These are phyloP conservation scores for Panthera leo DNA, from an alignment of 2,113 vertebrate genomes.

Conservation along the genomic window DNA sequence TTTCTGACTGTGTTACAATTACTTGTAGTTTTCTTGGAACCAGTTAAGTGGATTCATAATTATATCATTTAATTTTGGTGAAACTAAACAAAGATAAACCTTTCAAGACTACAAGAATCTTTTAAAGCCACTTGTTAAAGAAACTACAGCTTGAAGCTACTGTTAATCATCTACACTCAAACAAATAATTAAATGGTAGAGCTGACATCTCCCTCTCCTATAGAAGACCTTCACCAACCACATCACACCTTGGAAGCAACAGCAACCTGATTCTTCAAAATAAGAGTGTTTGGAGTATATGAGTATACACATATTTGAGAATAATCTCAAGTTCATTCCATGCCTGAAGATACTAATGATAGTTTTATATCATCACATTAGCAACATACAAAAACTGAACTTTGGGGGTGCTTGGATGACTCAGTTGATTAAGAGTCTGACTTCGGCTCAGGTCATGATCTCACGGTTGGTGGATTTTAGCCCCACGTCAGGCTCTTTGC, in stretches of 20 bases:
- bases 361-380: neutral
- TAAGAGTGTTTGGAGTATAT: neutral
- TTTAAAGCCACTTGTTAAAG: constrained; percentile 13
- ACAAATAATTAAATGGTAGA: constrained; percentile 20
- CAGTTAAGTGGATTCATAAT: constrained; percentile 3
- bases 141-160: neutral
- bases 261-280: neutral
- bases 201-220: neutral
- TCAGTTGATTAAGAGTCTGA: no score
- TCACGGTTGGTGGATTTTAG: no score
- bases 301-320: neutral
- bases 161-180: neutral
- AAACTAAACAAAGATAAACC: constrained; percentile 1
- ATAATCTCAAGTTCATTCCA: neutral
- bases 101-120: neutral
- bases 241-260: neutral
- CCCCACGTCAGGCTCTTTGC: no score
- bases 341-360: neutral
- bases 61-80: neutral
- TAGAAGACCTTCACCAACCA: neutral
- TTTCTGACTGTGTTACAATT: neutral
- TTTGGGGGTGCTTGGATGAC: no score
- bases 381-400: neutral
- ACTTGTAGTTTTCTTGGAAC: neutral
- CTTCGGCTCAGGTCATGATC: no score